A percentile compares a stretch with the other conserved stretches of the same genome.
Evolutionary conservation across 1,140 invertebrate species (phyloP).

Genomic region (Caenorhabditis briggsae): DNA sequence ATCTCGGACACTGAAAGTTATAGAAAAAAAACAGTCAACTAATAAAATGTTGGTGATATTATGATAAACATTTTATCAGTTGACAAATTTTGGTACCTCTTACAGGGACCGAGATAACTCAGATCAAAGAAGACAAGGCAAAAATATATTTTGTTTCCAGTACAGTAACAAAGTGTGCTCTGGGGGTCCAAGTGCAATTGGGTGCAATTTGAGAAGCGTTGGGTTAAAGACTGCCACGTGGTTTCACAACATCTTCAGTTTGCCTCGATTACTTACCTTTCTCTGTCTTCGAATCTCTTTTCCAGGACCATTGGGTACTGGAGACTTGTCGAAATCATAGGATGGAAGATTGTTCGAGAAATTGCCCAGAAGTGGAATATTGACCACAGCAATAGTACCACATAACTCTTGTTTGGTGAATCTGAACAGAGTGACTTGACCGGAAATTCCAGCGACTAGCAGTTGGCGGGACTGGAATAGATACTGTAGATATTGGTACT

Average conservation of each 20-base stretch:
- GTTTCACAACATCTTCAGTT: neutral
- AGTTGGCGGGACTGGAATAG: constrained; percentile 88
- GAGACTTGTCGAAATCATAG: constrained; percentile 31
- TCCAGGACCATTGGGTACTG: constrained; percentile 22
- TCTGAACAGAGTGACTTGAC: constrained; percentile 93
- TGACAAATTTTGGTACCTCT: too few relatives aligned
- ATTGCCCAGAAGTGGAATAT: constrained; percentile 48
- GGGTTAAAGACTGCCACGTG: constrained; percentile 7
- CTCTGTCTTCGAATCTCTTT: constrained; percentile 61
- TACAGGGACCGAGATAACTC: too few relatives aligned
- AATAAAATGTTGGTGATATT: too few relatives aligned
- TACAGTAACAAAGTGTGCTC: too few relatives aligned
- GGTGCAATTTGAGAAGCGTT: neutral
- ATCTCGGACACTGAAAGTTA: too few relatives aligned
- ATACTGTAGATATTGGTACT: too few relatives aligned
- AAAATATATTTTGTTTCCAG: too few relatives aligned
- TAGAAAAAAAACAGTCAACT: too few relatives aligned
- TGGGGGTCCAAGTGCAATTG: too few relatives aligned
- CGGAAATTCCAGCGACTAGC: constrained; percentile 88
- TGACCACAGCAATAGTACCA: constrained; percentile 84
- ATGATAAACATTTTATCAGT: too few relatives aligned
- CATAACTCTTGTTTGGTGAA: constrained; percentile 91
- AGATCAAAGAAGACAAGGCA: too few relatives aligned
- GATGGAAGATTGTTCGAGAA: constrained; percentile 14
- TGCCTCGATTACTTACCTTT: constrained; percentile 36